Evolutionary conservation across 2,888 invertebrate genomes (phyloP), one percentile per base, ranked within the genome.

Genomic region (Drosophila emarginata): DNA sequence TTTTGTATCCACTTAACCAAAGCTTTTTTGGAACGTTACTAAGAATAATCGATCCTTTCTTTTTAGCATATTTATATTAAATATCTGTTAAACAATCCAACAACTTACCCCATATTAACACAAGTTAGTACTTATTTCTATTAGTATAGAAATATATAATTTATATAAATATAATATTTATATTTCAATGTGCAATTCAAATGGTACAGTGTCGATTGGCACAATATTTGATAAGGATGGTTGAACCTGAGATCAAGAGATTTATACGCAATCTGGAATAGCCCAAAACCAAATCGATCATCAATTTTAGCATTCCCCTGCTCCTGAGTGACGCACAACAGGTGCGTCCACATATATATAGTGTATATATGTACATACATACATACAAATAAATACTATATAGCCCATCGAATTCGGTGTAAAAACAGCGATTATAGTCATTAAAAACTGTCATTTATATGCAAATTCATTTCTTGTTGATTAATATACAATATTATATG

Each of bases 391-490:
- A 4, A 4, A 37, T n/a, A n/a, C n/a, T 32, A 32, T 32, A 32
- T 32, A 11, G 32, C 9, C 2, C 45, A 12, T 15, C 40, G 45
- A 4, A 4, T 21, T 45, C 18, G 21, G 45, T 12, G 18, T 45
- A 21, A 45, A 18, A 36, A 21, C 36, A 36, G 7, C 32, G 32
- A 7, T 45, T 45, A 12, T 21, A 21, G 45, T 11, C 3, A 11
- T 45, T 21, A 45, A 45, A 45, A 45, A 18, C 6, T 18, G 1
- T 36, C 18, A 18, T 18, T 15, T 12, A 23, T 57, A 57, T 57
- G 57, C 36, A 57, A 57, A 57, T 39, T 9, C 12, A 18, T 6
- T 54, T 12, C 32, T 18, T 28, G 12, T 54, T 54, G 11, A 54
- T 54, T 21, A 21, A 5, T 50, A 6, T 9, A 15, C 21, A 18